Evolutionary conservation across 2,888 invertebrate species (phyloP), one percentile per base, ranked within the genome.

Genomic region (Heterodera filipjevi): DNA sequence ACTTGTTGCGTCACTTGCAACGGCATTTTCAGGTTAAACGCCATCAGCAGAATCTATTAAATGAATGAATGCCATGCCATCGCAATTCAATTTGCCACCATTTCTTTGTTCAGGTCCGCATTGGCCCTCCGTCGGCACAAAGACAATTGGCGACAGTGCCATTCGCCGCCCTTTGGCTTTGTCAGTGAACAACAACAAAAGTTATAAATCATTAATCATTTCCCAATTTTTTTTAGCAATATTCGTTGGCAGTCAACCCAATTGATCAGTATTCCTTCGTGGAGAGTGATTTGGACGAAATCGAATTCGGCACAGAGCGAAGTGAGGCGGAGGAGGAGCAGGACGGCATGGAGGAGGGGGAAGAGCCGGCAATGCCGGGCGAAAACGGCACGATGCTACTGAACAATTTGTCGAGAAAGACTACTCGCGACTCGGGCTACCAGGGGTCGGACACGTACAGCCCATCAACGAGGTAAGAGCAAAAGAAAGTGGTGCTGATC

Each of bases 61-160:
- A 39, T 32, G n/a, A 70, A 76, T n/a, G 19, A 76, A 76, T 8
- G 1, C 19, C 0, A 33, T 59, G 1, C 44, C 30, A 72, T 72
- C 33, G 19, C 3, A 72, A 3, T 46, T 72, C 27, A 5, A 3
- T 70, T 70, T 70, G 35, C n/a, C n/a, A n/a, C n/a, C 19, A 27
- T 70, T n/a, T 39, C 39, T 27, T 16, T n/a, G 33, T 82, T 79
- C 73, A 81, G 85, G 32, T 85, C 86, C 12, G 83, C 84, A 30
- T 76, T 86, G 1, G 87, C 88, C 35, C 83, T 88, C 22, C 83
- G 88, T 22, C 85, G 88, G 12, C 88, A 88, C 79, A 81, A 83
- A 49, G 87, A 88, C 80, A 86, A 86, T 66, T 85, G 84, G 64
- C 82, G 86, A 2, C 81, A 84, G 49, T 88, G 88, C 79, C 83